These are phyloP conservation scores for Sipha flava DNA, from an alignment of 1,140 invertebrate species.

Conservation along the genomic window DNA sequence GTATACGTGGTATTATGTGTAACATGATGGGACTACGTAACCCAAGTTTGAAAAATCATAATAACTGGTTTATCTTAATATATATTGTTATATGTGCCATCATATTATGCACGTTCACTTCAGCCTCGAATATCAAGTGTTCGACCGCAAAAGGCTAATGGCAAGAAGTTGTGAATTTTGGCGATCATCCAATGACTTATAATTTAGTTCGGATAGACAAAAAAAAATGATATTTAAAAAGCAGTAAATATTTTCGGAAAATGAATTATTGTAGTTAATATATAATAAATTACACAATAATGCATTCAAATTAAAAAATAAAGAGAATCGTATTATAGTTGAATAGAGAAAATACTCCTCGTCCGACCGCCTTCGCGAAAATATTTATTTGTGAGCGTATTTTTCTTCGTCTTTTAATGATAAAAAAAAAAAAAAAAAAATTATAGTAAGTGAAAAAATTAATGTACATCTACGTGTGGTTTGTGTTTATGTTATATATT, in stretches of 20 bases:
- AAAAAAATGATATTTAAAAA: not conserved
- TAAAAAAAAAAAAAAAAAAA: not conserved
- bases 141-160: not conserved
- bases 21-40: not conserved
- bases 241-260: not conserved
- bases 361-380: not conserved
- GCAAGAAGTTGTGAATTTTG: not conserved
- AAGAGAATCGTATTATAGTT: not conserved
- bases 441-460: not conserved
- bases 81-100: not conserved
- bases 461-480: constrained; percentile 3
- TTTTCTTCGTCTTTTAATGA: not conserved
- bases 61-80: not conserved
- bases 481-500: constrained; percentile 13
- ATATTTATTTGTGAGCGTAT: not conserved
- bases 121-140: not conserved
- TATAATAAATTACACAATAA: not conserved
- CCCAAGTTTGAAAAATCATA: not conserved
- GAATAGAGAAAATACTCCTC: not conserved
- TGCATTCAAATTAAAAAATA: not conserved
- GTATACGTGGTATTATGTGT: not conserved
- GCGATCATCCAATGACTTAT: not conserved
- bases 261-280: not conserved
- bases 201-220: not conserved
- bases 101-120: not conserved